Percentiles rank a stretch among this genome's conserved stretches.
These are phyloP conservation scores for Mnemiopsis leidyi DNA, from an alignment of 37 sponge, comb jelly and placozoan genomes.

Conservation along the genomic window DNA sequence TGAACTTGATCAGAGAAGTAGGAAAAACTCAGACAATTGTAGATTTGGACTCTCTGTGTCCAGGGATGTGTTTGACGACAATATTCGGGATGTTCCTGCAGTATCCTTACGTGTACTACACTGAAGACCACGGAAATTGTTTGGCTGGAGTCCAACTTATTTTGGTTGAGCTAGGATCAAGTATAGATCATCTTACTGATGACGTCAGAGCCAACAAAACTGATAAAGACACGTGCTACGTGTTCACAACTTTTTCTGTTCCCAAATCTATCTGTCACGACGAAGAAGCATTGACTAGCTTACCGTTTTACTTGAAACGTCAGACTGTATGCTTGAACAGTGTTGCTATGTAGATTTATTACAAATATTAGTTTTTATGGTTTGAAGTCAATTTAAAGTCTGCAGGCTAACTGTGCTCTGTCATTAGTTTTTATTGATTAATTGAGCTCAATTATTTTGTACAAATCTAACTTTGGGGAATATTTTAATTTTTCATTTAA, in stretches of 20 bases:
- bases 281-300: background rate
- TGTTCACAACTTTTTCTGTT: conserved; percentile 24
- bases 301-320: background rate
- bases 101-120: conserved; percentile 57
- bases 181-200: background rate
- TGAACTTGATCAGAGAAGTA: background rate
- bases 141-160: background rate
- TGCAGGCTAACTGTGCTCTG: no score
- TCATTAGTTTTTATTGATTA: no score
- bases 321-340: background rate
- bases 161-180: background rate
- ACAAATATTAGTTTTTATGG: no score
- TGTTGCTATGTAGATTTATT: conserved; percentile 23
- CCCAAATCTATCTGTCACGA: background rate
- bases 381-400: no score
- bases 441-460: no score
- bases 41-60: background rate
- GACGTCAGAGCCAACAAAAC: background rate
- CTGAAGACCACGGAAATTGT: conserved; percentile 1
- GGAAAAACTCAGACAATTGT: background rate
- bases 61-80: conserved; percentile 16
- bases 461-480: no score
- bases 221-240: background rate
- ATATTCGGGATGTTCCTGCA: conserved; percentile 53
- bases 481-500: no score